Base-by-base conservation (phyloP, 2,888 invertebrate species). In the Idaea straminata region DNA sequence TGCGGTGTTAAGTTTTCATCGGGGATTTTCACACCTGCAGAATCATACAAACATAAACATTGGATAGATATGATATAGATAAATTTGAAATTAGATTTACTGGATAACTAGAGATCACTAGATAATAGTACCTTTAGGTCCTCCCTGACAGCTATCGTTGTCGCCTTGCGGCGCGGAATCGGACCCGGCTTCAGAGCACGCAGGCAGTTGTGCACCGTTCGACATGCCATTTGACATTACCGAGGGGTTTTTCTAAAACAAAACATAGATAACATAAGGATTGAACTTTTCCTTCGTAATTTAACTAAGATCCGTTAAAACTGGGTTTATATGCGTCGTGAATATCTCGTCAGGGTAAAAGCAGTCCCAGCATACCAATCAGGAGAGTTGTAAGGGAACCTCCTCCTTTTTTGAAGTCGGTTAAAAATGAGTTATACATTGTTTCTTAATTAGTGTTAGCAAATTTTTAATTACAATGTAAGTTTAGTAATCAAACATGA, bases 1-100 rank as follows among this genome's bases (percentile, higher is more conserved):
- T 99, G 98, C 57, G 99, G 98, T 64, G 99, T 99, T 77, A 99
- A 93, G 89, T 98, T 98, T 91, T 99, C 99, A 89, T 98, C 98
- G 76, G 98, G 98, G 81, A 98, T 97, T 94, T 98, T 98, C 61
- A 98, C 97, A 75, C 96, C 95, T 93, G 86, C 72, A 69, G 76
- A 74, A 10, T 59, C 34, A 16, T 59, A 16, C 58, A 59, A 59
- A 15, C 15, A 59, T 59, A 3, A 15, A 59, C 5, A 15, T 59
- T 7, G 4, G 7, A 15, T 59, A 6, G 15, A 15, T 58, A 15
- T 4, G 15, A 58, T 58, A 58, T 57, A 58, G 58, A 58, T 5
- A 15, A n/a, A n/a, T n/a, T n/a, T n/a, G n/a, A n/a, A n/a, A 58
- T 1, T 5, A 7, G 15, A 58, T 15, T n/a, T 7, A 7, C 16